Percentiles rank a stretch among this genome's conserved stretches.
These are phyloP conservation scores for Ernsta delagoae DNA, from an alignment of 2,888 invertebrate genomes.

Conservation along the genomic window DNA sequence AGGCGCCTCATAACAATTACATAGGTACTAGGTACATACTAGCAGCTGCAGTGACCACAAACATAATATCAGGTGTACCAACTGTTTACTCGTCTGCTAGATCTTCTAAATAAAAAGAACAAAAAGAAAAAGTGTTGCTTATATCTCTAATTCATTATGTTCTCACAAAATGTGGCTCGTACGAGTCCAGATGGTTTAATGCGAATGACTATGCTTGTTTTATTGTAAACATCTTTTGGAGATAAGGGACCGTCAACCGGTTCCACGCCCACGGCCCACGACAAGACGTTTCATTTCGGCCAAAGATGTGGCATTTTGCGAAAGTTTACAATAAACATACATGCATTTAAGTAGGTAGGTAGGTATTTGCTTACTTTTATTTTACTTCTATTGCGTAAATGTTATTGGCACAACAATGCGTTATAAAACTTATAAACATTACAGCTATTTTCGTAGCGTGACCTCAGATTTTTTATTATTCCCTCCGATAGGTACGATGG, in stretches of 20 bases:
- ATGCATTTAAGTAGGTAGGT: not conserved
- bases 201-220: constrained; percentile 38
- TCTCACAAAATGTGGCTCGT: constrained; percentile 34
- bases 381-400: constrained; percentile 10
- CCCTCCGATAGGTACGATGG: constrained; percentile 37
- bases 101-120: not conserved
- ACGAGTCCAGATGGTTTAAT: constrained; percentile 35
- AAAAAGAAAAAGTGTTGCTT: not conserved
- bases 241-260: constrained; percentile 56
- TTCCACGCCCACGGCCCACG: constrained; percentile 58
- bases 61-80: no score
- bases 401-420: constrained; percentile 25
- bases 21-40: no score
- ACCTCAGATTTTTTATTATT: constrained; percentile 46
- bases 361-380: not conserved
- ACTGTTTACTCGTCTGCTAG: not conserved
- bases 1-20: no score
- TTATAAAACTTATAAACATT: constrained; percentile 20
- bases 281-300: constrained; percentile 46
- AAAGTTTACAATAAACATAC: constrained; percentile 3
- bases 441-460: constrained; percentile 40
- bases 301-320: constrained; percentile 47
- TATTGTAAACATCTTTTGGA: constrained; percentile 46
- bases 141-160: not conserved
- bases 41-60: no score